Percentiles rank a stretch among this genome's conserved stretches.
These are phyloP conservation scores for Nymphalis c-album DNA, from an alignment of 2,888 invertebrate genomes.

Conservation along the genomic window DNA sequence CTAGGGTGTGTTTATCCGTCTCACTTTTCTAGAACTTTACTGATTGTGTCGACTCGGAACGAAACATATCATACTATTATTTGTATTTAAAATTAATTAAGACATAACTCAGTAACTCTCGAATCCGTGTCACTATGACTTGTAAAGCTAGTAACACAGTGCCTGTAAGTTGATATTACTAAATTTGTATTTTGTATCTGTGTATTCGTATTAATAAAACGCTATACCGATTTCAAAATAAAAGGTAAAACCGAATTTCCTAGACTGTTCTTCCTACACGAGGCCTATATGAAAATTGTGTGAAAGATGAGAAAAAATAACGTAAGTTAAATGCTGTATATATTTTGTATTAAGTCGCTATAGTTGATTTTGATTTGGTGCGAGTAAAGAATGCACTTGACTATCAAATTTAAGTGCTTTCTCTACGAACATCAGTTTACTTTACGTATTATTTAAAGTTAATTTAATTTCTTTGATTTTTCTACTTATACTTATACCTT, in stretches of 20 bases:
- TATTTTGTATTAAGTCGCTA: slow-evolving; percentile 12
- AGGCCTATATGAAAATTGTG: slow-evolving; percentile 30
- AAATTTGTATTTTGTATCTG: slow-evolving; percentile 32
- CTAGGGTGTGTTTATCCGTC: slow-evolving; percentile 58
- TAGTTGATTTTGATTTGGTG: slow-evolving; percentile 30
- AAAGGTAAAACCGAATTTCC: slow-evolving; percentile 34
- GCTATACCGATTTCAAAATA: slow-evolving; percentile 21
- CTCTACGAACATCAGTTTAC: slow-evolving; percentile 46
- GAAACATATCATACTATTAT: slow-evolving; percentile 61
- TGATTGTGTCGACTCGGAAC: slow-evolving; percentile 46
- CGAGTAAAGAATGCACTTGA: slow-evolving; percentile 60
- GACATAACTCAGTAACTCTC: slow-evolving; percentile 39
- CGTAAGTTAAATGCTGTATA: slow-evolving; percentile 20
- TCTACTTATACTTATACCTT: neutral
- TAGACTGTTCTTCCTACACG: slow-evolving; percentile 34
- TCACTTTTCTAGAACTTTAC: slow-evolving; percentile 52
- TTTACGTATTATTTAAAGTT: slow-evolving; percentile 1
- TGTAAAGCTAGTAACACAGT: slow-evolving; percentile 34
- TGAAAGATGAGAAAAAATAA: slow-evolving; percentile 11
- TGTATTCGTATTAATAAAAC: slow-evolving; percentile 24
- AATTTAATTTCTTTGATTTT: slow-evolving; percentile 6
- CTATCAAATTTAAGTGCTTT: slow-evolving; percentile 57
- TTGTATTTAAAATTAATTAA: slow-evolving; percentile 41
- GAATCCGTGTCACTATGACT: slow-evolving; percentile 42
- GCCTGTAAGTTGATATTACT: slow-evolving; percentile 30